Evolutionary conservation across 1,140 invertebrate species (phyloP), one percentile per base, ranked within the genome.

Genomic region (Parapsyche elsis): DNA sequence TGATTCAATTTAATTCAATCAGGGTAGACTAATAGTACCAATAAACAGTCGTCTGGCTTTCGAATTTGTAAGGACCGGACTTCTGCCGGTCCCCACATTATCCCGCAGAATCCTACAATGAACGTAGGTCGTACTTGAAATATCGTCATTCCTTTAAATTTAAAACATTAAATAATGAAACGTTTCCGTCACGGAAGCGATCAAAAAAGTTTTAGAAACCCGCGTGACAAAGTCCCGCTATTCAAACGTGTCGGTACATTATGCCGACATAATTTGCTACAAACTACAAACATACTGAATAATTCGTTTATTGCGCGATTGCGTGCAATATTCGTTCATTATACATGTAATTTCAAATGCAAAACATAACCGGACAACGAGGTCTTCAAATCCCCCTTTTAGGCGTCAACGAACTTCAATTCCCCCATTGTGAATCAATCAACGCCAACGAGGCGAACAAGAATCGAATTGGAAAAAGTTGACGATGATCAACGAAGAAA

Each of bases 1-100:
- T 77, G 75, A 77, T 77, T 77, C 75, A 77, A 77, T 77, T 77
- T 67, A 53, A 77, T 19, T 77, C 75, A 77, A 77, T 77, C 75
- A 77, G 57, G 57, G 30, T 16, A 64, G 57, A 64, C 53, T 64
- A 77, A 77, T 53, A 45, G 24, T 9, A 0, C 14, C 57, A 77
- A 77, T 77, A 53, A 64, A 64, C 16, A 14, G 16, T 12, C 59
- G 24, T 38, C 67, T 21, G 38, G 12, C 24, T 46, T 67, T 67
- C 19, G 24, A 67, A 67, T 67, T 67, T 5, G 7, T 9, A 14
- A 61, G 7, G 24, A 67, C 5, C 2, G 61, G 61, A 21, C 12
- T 16, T 23, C 21, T 21, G 10, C 5, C 21, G 4, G 10, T 14
- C 10, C 16, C 49, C 49, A 12, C 16, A 10, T 1, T 53, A 53